phyloP scores from a whole-genome alignment of 2,113 vertebrate genomes.

The Alaudala cheleensis region DNA sequence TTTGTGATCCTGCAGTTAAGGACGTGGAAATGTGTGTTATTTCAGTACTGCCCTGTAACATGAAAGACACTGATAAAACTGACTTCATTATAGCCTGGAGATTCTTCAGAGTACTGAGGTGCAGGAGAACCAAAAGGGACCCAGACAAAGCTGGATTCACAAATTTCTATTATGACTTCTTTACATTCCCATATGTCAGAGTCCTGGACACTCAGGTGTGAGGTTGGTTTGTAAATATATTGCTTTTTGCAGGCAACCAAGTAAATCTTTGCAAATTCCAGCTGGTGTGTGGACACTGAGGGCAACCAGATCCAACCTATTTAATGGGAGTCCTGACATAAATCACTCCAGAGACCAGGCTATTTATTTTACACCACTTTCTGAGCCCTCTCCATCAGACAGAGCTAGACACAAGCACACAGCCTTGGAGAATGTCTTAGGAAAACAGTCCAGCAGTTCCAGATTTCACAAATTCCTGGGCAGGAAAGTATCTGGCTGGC shows the following conservation, averaged over 20 bases:
- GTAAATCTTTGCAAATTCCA: background rate
- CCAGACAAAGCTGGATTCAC: background rate
- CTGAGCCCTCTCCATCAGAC: background rate
- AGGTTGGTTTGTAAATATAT: background rate
- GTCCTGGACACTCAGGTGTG: background rate
- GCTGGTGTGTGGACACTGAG: background rate
- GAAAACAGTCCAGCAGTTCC: background rate
- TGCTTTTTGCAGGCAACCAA: background rate
- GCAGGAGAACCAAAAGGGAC: background rate
- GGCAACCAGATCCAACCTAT: background rate
- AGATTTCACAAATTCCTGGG: constrained; percentile 35
- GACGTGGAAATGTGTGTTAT: background rate
- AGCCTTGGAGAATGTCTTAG: background rate
- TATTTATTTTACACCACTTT: background rate
- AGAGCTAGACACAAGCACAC: background rate
- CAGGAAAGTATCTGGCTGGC: background rate
- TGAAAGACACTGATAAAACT: background rate
- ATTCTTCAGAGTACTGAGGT: background rate
- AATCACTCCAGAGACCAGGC: background rate
- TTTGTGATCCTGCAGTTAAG: background rate
- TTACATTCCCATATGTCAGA: background rate
- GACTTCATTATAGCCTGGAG: background rate
- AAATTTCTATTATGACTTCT: background rate
- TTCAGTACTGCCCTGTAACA: background rate
- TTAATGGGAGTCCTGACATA: background rate